Conservation (phyloP, 2,888 invertebrate genomes). For the Lamproptera curius region DNA sequence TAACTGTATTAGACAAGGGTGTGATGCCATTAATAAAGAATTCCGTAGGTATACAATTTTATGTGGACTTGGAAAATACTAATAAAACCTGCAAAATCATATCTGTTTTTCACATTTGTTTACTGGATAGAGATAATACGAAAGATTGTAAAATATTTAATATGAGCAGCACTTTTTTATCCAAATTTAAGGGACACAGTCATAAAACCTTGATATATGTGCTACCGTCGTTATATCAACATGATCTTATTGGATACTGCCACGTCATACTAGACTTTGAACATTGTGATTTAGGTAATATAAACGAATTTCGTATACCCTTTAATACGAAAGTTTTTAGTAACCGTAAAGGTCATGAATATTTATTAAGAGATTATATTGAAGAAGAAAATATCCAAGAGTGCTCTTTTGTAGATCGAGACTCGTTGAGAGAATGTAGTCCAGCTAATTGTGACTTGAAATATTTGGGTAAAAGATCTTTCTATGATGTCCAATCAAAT, state of each 20-base stretch:
- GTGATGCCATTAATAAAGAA: constrained; percentile 43
- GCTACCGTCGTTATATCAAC: constrained; percentile 45
- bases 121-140: constrained; percentile 32
- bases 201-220: constrained; percentile 43
- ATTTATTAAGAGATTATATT: constrained; percentile 33
- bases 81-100: constrained; percentile 40
- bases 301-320: constrained; percentile 34
- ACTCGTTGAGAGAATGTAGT: constrained; percentile 45
- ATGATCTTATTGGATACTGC: constrained; percentile 53
- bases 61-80: constrained; percentile 48
- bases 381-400: constrained; percentile 24
- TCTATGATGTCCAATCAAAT: constrained; percentile 35
- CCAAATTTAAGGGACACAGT: constrained; percentile 38
- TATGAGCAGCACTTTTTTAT: constrained; percentile 33
- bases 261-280: constrained; percentile 38
- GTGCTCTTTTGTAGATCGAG: constrained; percentile 48
- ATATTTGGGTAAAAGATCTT: constrained; percentile 47
- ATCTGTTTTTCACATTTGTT: constrained; percentile 42
- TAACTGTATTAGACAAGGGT: constrained; percentile 53
- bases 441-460: constrained; percentile 54
- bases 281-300: constrained; percentile 32
- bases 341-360: constrained; percentile 21
- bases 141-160: constrained; percentile 41
- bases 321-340: constrained; percentile 46
- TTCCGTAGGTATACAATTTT: constrained; percentile 55